Conservation (phyloP, 1,140 invertebrate species). For the Ostrea edulis region DNA sequence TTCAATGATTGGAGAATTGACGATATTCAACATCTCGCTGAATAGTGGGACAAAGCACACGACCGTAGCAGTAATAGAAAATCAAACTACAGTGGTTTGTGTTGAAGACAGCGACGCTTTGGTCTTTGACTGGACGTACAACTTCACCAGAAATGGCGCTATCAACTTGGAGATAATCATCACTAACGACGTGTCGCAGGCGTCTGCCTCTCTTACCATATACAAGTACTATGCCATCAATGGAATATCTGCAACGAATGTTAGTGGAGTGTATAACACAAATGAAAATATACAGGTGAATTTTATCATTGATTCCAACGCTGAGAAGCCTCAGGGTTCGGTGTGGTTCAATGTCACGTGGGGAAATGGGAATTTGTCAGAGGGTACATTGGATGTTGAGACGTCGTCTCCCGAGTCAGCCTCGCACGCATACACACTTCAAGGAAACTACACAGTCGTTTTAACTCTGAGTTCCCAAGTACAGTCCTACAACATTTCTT, state of each 20-base stretch:
- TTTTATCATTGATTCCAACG: neutral
- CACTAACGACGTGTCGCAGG: neutral
- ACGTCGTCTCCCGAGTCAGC: neutral
- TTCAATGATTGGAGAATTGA: neutral
- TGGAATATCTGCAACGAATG: constrained; percentile 4
- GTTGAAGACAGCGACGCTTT: neutral
- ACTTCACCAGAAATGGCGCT: neutral
- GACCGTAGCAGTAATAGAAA: neutral
- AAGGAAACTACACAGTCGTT: constrained; percentile 48
- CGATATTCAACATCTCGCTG: constrained; percentile 4
- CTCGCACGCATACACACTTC: constrained; percentile 36
- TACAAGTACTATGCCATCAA: neutral
- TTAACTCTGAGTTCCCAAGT: constrained; percentile 32
- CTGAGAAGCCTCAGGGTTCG: neutral
- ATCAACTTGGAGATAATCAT: neutral
- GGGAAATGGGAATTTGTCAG: neutral
- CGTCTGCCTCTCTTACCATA: neutral
- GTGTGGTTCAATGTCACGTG: constrained; percentile 24
- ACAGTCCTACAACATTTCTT: neutral
- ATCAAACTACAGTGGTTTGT: neutral
- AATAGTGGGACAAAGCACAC: neutral
- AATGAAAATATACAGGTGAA: neutral
- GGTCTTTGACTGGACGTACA: neutral
- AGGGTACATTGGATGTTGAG: neutral
- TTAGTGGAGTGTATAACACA: neutral